Percentiles rank a stretch among this genome's conserved stretches.
phyloP scores from a whole-genome alignment of 1,140 invertebrate species.

The Matsumurasca onukii region DNA sequence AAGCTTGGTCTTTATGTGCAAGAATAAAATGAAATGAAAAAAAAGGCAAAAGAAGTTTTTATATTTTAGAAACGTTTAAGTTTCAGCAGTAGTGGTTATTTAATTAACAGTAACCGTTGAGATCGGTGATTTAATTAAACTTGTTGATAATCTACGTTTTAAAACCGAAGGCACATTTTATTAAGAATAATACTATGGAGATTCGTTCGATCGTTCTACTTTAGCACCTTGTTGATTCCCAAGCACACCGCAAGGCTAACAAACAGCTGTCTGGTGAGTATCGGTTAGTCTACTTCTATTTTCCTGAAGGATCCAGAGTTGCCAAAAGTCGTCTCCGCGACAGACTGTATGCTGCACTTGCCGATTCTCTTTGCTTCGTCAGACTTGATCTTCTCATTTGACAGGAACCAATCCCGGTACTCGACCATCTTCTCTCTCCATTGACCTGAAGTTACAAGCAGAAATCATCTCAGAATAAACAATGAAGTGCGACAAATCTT shows the following conservation, averaged over 20 bases:
- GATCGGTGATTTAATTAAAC: too few relatives aligned
- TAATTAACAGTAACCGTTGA: too few relatives aligned
- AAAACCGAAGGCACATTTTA: neutral
- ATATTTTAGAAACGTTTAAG: too few relatives aligned
- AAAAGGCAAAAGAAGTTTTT: too few relatives aligned
- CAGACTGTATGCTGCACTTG: slow-evolving; percentile 40
- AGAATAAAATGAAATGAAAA: too few relatives aligned
- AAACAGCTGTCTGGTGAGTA: neutral
- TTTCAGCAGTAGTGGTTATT: too few relatives aligned
- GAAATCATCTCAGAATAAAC: too few relatives aligned
- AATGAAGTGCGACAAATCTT: too few relatives aligned
- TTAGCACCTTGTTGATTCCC: neutral
- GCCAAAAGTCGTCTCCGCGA: slow-evolving; percentile 46
- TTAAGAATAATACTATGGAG: neutral
- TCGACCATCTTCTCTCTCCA: slow-evolving; percentile 48
- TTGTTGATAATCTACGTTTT: too few relatives aligned
- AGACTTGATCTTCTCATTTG: slow-evolving; percentile 45
- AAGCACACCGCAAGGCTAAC: neutral
- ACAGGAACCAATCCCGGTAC: slow-evolving; percentile 50
- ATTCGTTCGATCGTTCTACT: neutral
- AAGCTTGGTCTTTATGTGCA: neutral
- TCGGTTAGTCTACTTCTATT: slow-evolving; percentile 48
- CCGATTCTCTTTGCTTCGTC: slow-evolving; percentile 50
- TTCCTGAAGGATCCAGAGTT: slow-evolving; percentile 50
- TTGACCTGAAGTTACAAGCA: slow-evolving; percentile 43